phyloP scores from a whole-genome alignment of 2,113 vertebrate genomes.

The Morone saxatilis region DNA sequence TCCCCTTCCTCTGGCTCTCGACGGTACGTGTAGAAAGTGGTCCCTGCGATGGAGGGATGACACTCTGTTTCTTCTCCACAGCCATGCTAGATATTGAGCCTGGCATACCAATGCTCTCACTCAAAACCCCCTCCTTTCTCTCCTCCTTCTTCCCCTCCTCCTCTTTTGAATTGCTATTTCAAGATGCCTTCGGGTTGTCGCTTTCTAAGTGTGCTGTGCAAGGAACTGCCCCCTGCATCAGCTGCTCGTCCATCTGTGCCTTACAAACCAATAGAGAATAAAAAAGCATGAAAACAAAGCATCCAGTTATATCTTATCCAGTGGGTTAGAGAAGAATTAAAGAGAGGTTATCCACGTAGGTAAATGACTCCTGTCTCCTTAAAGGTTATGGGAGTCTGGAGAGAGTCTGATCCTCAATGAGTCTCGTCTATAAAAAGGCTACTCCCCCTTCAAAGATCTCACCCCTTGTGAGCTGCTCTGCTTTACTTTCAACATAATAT shows the following conservation, averaged over 20 bases:
- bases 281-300: constrained; percentile 23
- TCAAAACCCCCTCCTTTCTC: constrained; percentile 34
- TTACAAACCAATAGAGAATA: constrained; percentile 16
- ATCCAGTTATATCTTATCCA: constrained; percentile 15
- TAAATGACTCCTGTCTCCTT: constrained; percentile 18
- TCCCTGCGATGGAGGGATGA: constrained; percentile 71
- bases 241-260: constrained; percentile 72
- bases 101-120: constrained; percentile 65
- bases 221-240: constrained; percentile 62
- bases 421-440: constrained; percentile 59
- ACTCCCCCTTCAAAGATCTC: constrained; percentile 63
- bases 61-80: constrained; percentile 75
- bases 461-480: constrained; percentile 76
- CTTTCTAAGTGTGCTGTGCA: constrained; percentile 35
- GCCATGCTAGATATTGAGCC: constrained; percentile 75
- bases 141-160: constrained; percentile 35
- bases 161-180: constrained; percentile 72
- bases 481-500: constrained; percentile 70
- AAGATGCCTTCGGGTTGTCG: constrained; percentile 71
- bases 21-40: constrained; percentile 59
- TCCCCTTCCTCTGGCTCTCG: constrained; percentile 56
- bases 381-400: constrained; percentile 34
- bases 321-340: constrained; percentile 9
- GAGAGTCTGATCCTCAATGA: constrained; percentile 32
- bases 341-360: background rate